A percentile compares a stretch with the other conserved stretches of the same genome.
Evolutionary conservation across 2,888 invertebrate genomes (phyloP).

Genomic region (Mongoloraphidia duomilia): DNA sequence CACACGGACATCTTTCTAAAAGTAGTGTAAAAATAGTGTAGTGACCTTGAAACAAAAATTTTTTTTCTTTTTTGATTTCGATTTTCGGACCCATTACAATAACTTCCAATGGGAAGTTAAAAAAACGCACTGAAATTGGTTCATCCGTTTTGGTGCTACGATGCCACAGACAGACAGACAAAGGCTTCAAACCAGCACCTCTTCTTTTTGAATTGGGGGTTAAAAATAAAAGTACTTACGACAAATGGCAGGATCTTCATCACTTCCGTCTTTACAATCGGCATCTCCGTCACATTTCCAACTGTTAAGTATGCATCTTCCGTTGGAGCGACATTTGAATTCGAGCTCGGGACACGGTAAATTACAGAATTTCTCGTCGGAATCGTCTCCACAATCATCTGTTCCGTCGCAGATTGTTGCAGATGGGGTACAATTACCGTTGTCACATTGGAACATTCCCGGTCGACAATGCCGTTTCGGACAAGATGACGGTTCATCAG

Average conservation of each 20-base stretch:
- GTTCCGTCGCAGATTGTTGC: conserved; percentile 87
- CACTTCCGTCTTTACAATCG: conserved; percentile 85
- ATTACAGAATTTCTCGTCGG: conserved; percentile 75
- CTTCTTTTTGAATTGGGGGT: neutral
- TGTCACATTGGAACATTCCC: conserved; percentile 88
- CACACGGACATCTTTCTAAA: too few relatives aligned
- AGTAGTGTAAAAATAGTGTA: too few relatives aligned
- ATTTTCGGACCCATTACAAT: too few relatives aligned
- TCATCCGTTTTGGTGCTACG: too few relatives aligned
- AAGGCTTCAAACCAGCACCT: neutral
- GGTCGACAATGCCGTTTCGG: conserved; percentile 72
- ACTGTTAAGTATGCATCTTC: conserved; percentile 74
- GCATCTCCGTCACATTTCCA: conserved; percentile 94
- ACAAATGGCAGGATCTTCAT: conserved; percentile 81
- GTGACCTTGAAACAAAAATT: too few relatives aligned
- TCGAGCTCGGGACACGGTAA: conserved; percentile 76
- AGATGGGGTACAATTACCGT: conserved; percentile 83
- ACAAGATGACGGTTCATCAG: conserved; percentile 77
- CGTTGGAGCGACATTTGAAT: conserved; percentile 79
- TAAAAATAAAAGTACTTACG: conserved; percentile 33
- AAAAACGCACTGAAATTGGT: too few relatives aligned
- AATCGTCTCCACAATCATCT: conserved; percentile 84
- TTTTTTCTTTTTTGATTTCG: too few relatives aligned
- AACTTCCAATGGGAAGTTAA: too few relatives aligned
- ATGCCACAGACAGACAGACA: too few relatives aligned